Evolutionary conservation across 2,797 vertebrate genomes (phyloP), one percentile per base, ranked within the genome.

Genomic region (Chanos chanos): DNA sequence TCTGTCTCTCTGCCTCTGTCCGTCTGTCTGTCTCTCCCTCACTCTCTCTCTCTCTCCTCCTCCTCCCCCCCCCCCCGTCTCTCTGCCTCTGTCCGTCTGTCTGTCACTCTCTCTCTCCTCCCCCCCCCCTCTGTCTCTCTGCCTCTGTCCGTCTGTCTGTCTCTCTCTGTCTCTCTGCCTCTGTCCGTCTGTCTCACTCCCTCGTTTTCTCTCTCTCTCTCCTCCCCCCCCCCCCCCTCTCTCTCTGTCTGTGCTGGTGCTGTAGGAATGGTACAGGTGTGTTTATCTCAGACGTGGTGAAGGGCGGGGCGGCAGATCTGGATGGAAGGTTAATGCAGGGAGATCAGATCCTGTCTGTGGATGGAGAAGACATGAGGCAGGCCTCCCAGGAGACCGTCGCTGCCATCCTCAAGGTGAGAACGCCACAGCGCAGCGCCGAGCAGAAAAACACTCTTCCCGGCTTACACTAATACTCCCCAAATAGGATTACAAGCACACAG

Each of bases 221-320:
- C 4, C 12, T 6, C 54, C 9, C 28, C 31, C 5, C 4, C 28
- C 12, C 24, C 3, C 7, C 12, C 8, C 3, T 28, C 6, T 16
- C 10, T n/a, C n/a, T 37, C n/a, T 56, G n/a, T n/a, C n/a, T n/a
- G n/a, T n/a, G n/a, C n/a, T n/a, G n/a, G n/a, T n/a, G n/a, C n/a
- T n/a, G 18, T 37, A 99, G 96, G 81, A 95, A 87, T 44, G 95
- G 94, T 73, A 92, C 85, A 0, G 95, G 96, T 34, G 94, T 97
- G 63, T 99, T 97, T 75, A 92, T 99, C 83, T 97, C 96, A 1
- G 95, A 97, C 75, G 85, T 98, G 76, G 94, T 97, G 81, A 92
- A 91, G 87, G 94, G 95, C 4, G 95, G 96, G 54, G 94, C 94
- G 0, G 94, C 95, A 25, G 93, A 97, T 77, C 82, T 94, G 50